Evolutionary conservation across 1,140 invertebrate species (phyloP), one percentile per base, ranked within the genome.

Genomic region (Scaptomyza pallida): DNA sequence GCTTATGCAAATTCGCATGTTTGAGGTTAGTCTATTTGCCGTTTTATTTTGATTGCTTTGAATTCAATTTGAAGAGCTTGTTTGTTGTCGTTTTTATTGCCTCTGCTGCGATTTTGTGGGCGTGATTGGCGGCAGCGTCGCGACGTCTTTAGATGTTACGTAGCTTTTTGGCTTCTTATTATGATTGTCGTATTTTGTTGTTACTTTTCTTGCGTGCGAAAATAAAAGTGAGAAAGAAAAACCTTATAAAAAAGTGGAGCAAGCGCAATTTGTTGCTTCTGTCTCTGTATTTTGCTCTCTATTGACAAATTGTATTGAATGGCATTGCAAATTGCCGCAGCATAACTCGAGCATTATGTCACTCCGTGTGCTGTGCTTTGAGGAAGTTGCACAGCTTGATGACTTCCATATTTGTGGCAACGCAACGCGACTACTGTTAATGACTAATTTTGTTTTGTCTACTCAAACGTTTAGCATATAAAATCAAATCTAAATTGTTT

Each of bases 241-340:
- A 6, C 4, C 5, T 26, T 26, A 43, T 54, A 74, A 70, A 21
- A 72, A 83, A 86, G 80, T 83, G 77, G 81, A 86, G 76, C 80
- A 52, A 86, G 76, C 80, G 45, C 40, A 65, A 43, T 80, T 83
- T 79, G 75, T 79, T 83, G 69, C 23, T 54, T 45, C 47, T 50
- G 35, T 21, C n/a, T 45, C 0, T 3, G 1, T 35, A 65, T 69
- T 30, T 35, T 13, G 45, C 35, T 35, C 13, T 48, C 71, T 63
- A 83, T 83, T 83, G 81, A 86, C 80, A 86, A 83, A 76, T 63
- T 37, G 68, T 75, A 83, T 83, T 72, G 76, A 83, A 75, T 62
- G 50, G 51, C 26, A 57, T 64, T 51, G 52, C 68, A 64, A 71
- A 71, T 71, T 57, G 52, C 13, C 61, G 37, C 35, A 41, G 51